Evolutionary conservation across 1,140 invertebrate species (phyloP).

Genomic region (Nebria ingens): DNA sequence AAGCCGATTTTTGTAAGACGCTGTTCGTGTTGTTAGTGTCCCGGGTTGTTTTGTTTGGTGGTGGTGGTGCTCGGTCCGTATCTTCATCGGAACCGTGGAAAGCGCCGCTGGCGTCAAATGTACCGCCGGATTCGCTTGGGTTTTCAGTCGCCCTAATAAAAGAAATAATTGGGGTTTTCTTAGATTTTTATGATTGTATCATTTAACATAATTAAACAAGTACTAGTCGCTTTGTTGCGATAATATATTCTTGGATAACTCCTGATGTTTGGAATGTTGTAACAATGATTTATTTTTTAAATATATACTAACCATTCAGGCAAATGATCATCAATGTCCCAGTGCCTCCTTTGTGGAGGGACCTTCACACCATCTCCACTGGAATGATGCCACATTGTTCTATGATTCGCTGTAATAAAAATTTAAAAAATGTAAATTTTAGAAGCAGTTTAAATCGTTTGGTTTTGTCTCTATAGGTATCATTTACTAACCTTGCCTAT

Average conservation of each 20-base stretch:
- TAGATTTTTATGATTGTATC: no score
- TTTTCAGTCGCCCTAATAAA: conserved; percentile 53
- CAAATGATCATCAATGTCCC: conserved; percentile 50
- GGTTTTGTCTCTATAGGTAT: no score
- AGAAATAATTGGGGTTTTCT: no score
- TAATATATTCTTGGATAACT: no score
- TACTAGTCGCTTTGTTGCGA: no score
- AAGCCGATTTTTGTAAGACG: conserved; percentile 31
- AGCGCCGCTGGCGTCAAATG: conserved; percentile 76
- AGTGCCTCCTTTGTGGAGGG: conserved; percentile 32
- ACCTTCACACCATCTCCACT: conserved; percentile 28
- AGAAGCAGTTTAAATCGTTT: no score
- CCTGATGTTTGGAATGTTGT: no score
- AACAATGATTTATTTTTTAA: no score
- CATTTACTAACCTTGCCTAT: background rate
- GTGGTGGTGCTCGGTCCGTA: conserved; percentile 10
- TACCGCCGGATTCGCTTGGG: conserved; percentile 65
- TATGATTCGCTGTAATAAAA: conserved; percentile 12
- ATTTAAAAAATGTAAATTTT: conserved; percentile 16
- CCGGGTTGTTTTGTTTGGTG: background rate
- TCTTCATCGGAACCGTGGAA: conserved; percentile 63
- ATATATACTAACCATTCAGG: conserved; percentile 50
- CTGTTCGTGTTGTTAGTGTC: conserved; percentile 14
- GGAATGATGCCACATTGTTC: conserved; percentile 22
- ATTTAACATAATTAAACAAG: background rate